Percentiles rank a stretch among this genome's conserved stretches.
Evolutionary conservation across 2,797 vertebrate genomes (phyloP).

Genomic region (Gouania willdenowi): DNA sequence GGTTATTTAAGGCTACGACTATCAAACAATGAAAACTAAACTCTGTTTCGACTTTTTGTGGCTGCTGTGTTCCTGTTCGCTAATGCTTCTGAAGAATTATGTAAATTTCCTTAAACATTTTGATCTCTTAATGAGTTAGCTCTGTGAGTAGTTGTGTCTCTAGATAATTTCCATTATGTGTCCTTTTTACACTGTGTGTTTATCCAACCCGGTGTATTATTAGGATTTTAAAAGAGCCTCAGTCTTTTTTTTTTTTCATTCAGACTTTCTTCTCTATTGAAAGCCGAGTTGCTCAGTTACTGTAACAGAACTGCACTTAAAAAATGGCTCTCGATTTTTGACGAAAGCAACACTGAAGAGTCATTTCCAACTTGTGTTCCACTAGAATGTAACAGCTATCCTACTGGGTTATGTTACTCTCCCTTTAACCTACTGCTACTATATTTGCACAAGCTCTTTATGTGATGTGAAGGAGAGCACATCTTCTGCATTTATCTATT

Average conservation of each 20-base stretch:
- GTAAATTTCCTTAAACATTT: conserved; percentile 37
- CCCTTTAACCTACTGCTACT: too few species aligned
- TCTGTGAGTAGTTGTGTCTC: conserved; percentile 25
- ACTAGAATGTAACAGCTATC: too few species aligned
- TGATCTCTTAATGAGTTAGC: conserved; percentile 38
- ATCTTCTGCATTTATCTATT: too few species aligned
- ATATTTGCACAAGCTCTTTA: too few species aligned
- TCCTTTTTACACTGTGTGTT: conserved; percentile 24
- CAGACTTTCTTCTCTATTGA: not conserved
- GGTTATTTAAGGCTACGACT: too few species aligned
- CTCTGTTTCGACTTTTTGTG: not conserved
- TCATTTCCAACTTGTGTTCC: too few species aligned
- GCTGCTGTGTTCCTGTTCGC: not conserved
- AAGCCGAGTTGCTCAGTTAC: conserved; percentile 1
- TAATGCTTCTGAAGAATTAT: conserved; percentile 16
- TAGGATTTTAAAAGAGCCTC: not conserved
- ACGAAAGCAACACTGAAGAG: conserved; percentile 9
- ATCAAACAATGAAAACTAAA: not conserved
- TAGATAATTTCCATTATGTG: conserved; percentile 29
- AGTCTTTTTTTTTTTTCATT: not conserved
- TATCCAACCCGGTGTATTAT: conserved; percentile 3
- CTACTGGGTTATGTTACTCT: too few species aligned
- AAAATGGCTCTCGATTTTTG: conserved; percentile 6
- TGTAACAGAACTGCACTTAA: not conserved
- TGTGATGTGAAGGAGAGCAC: too few species aligned